Evolutionary conservation across 2,797 vertebrate genomes (phyloP), one percentile per base, ranked within the genome.

Genomic region (Sebastes minor): DNA sequence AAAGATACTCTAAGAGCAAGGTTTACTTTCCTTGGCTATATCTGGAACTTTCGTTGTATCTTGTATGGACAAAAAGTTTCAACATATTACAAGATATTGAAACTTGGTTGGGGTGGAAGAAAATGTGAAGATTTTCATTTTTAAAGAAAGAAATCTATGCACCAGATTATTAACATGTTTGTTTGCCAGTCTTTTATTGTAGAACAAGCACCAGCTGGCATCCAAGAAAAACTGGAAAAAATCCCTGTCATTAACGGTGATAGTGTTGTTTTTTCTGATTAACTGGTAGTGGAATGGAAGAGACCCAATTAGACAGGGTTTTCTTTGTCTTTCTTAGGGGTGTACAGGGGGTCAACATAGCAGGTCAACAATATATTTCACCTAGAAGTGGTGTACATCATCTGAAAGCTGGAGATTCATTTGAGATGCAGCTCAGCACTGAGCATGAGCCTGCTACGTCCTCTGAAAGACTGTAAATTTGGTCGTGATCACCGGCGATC

Each of bases 151-250:
- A 22, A 72, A 33, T 20, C 28, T 20, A 3, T 30, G 4, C 33
- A 59, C n/a, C 70, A 80, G 46, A 74, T 70, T 52, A 38, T 56
- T 66, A 56, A 61, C 55, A 61, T 64, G 55, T 28, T 61, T 57
- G n/a, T 20, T 11, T 64, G 66, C 57, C 49, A 80, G 57, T 62
- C 27, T n/a, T 75, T 75, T 33, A 63, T 38, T 71, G 55, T 57
- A 32, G 8, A 82, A 76, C 61, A 63, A 23, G 2, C 76, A 71
- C 59, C 38, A 78, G 61, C 65, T 82, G 76, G 65, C 53, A 56
- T 46, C 61, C 49, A 72, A 38, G 33, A 49, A 56, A 57, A 65
- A 46, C 67, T 46, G 59, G 63, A 57, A 38, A 60, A 10, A 52
- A 16, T 33, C 38, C 3, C n/a, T 64, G 14, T n/a, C 18, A 57